A percentile compares a stretch with the other conserved stretches of the same genome.
phyloP scores from a whole-genome alignment of 2,113 vertebrate genomes.

The Pycnonotus jocosus region DNA sequence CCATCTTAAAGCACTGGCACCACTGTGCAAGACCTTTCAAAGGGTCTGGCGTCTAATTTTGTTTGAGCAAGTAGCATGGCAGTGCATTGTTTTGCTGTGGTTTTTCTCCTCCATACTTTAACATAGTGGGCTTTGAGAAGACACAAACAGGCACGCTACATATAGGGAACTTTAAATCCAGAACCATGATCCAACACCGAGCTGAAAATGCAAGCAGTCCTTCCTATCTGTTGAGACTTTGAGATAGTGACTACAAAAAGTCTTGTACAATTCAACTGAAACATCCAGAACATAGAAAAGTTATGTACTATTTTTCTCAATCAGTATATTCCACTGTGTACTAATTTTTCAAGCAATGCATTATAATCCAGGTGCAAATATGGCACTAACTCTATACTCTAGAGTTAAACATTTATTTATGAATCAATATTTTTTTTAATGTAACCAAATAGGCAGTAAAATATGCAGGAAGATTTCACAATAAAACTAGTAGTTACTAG shows the following conservation, averaged over 20 bases:
- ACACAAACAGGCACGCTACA: not conserved
- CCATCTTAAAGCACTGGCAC: not conserved
- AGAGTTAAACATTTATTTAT: not conserved
- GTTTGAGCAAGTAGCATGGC: not conserved
- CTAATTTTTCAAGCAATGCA: not conserved
- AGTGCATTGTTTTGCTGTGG: not conserved
- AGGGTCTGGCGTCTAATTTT: not conserved
- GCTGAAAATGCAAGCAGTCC: not conserved
- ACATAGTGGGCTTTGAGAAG: not conserved
- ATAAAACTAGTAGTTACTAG: not conserved
- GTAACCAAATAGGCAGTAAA: not conserved
- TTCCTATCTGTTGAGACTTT: not conserved
- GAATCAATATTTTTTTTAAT: not conserved
- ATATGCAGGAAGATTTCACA: not conserved
- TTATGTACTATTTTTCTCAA: not conserved
- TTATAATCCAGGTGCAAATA: not conserved
- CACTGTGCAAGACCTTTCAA: not conserved
- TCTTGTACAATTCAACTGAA: not conserved
- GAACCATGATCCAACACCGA: not conserved
- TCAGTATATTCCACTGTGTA: not conserved
- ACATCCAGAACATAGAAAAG: not conserved
- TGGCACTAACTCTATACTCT: not conserved
- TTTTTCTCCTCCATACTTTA: not conserved
- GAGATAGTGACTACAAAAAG: not conserved
- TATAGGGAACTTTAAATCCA: not conserved